Base-by-base conservation (phyloP, 2,888 invertebrate genomes). In the Auanema sp. region DNA sequence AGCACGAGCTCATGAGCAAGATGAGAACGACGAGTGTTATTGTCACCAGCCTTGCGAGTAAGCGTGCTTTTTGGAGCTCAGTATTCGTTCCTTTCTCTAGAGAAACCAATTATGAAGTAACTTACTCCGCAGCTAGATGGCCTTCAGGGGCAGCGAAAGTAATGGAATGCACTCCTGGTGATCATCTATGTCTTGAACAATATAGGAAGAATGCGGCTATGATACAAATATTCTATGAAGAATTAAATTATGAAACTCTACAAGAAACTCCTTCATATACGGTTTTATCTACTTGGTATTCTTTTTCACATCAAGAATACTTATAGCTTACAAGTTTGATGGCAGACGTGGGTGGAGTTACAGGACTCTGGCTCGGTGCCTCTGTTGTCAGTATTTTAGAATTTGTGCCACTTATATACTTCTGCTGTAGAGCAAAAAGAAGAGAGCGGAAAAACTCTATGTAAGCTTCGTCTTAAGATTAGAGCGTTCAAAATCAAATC, bases 201-300 rank as follows among this genome's bases (percentile, higher is more conserved):
- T 84, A 83, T 57, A 64, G 81, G 23, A 76, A 76, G 49, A 84
- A 83, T 47, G 81, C 83, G 4, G 83, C 83, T 8, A 80, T 83
- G 79, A 69, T 83, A n/a, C 84, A 83, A 66, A 78, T 83, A 6
- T 83, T 83, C 65, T 83, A 83, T 58, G 83, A 83, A 59, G 83
- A 83, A 63, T 66, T 83, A 52, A 84, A 83, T 67, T 83, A 80
- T 64, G 83, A 84, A 66, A 80, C 79, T 16, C 65, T 84, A 65
- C 66, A 71, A 16, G 83, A 83, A 56, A 76, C 72, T 23, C 79
- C 77, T 8, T 80, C 81, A 8, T 83, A 83, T 60, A 71, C 76
- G 18, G 77, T 80, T 50, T 33, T 33, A 33, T 8, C 3, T 33
- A 33, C 8, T 33, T 33, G 8, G 33, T 8, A 23, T 21, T n/a